Base-by-base conservation (phyloP, 1,140 invertebrate species). In the Ips nitidus region DNA sequence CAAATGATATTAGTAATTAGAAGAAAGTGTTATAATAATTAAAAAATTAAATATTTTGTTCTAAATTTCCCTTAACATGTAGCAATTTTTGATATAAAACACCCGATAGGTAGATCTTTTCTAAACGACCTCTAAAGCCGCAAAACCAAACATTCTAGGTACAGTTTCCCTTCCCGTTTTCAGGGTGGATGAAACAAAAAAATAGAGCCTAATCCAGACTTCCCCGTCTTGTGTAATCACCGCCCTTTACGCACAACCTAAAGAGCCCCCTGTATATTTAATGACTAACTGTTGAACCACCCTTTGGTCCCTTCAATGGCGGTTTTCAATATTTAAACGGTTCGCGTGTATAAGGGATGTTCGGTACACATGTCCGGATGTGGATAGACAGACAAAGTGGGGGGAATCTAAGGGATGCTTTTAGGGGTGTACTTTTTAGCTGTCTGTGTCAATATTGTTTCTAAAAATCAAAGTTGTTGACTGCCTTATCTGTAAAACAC, bases 281-380 rank as follows among this genome's bases (percentile, higher is more conserved):
- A 66, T 66, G 64, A 66, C 64, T 66, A 66, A 66, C 64, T 66
- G 64, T 58, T 66, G 64, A 66, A 57, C 64, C 22, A 66, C 64
- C 64, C 64, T 66, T 66, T 66, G 41, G 64, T 38, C 64, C 55
- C 39, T 55, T 38, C 42, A 66, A 66, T 55, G 53, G 55, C 53
- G 52, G 64, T 66, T 64, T 66, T 66, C 53, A 66, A 66, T 66
- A 66, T 66, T 66, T 66, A 66, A 66, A 66, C 64, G 57, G 52
- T 66, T 66, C 64, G 39, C 64, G 52, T 55, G 53, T 62, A 62
- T 6, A 53, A 4, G 62, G 62, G 39, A 40, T 42, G 50, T 39
- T 37, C 45, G 50, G 43, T 62, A 62, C 50, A 22, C 3, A 38
- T n/a, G 43, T 36, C 2, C 40, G 50, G 52, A 55, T 6, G 6